Base-by-base conservation (phyloP, 2,888 invertebrate genomes). In the Trachelus iudaicus region DNA sequence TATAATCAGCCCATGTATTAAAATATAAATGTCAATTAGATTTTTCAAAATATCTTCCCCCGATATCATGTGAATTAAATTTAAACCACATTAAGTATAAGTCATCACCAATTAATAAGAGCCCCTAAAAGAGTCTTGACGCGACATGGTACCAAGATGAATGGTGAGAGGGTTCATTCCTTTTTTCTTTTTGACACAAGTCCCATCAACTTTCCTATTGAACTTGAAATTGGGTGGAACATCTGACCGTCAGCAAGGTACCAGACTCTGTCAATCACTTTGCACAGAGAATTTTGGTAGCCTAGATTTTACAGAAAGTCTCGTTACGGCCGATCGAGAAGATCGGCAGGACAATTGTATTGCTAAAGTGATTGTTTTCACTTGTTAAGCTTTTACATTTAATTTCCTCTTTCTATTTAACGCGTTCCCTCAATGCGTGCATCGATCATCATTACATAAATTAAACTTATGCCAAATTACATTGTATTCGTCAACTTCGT, bases 1-100 rank as follows among this genome's bases (percentile, higher is more conserved):
- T 89, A 84, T 88, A 89, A 88, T 89, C 88, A 88, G 87, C 85
- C 87, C 85, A 87, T 89, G 86, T 89, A 89, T 87, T 90, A 90
- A 89, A 90, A 90, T 90, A 90, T 89, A 89, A 89, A 89, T 89
- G 88, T 88, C 86, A 86, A 89, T 85, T 87, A 87, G 84, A 87
- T 85, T 84, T 86, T 83, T 85, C 84, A 83, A 82, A 69, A 3
- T n/a, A 73, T 40, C 34, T 34, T 37, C 87, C 83, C 81, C 77
- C 82, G 84, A 82, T 85, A 83, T 84, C 85, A 85, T 35, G 84
- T 86, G 85, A 85, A 86, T 87, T 79, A 76, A 82, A 82, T 83
- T 83, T 83, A 85, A 85, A 86, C 84, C 82, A 85, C 81, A 76
- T 86, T 86, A 86, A 88, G 83, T 85, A 81, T 85, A 81, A 86